Base-by-base conservation (phyloP, 1,140 invertebrate genomes). In the Mercenaria mercenaria region DNA sequence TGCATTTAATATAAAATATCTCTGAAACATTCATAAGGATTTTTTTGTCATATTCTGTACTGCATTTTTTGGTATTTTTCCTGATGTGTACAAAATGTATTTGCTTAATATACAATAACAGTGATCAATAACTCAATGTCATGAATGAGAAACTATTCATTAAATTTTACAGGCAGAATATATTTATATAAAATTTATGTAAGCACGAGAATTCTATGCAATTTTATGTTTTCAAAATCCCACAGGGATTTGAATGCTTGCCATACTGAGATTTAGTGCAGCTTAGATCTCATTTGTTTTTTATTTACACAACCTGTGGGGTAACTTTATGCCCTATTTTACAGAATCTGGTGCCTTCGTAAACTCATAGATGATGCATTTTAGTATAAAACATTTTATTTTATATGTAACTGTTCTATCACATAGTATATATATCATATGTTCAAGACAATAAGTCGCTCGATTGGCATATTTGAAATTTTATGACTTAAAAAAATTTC, bases 291-390 rank as follows among this genome's bases (percentile, higher is more conserved):
- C n/a, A 64, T 29, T 64, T 64, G 15, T 20, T 56, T 56, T 64
- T 64, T 64, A 64, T 64, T 64, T 64, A 64, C 59, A 64, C 59
- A 64, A 64, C n/a, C n/a, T 29, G n/a, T n/a, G n/a, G 59, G 52
- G 59, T 64, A 29, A 64, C 6, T n/a, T 39, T 43, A 23, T 77
- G 34, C 74, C 41, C 34, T 34, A 77, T 0, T 77, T 77, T 77
- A 41, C 74, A 77, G 39, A 77, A 11, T 13, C 43, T 77, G 74
- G 74, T 77, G 74, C 74, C n/a, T 77, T 41, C 43, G 29, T 34
- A 15, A 29, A 47, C 39, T n/a, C 74, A 47, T 34, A n/a, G 39
- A 64, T 64, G 59, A 64, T 26, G 59, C 59, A 64, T 64, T 64
- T 64, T 64, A 64, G 26, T 64, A 29, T n/a, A 26, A 29, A 10